Evolutionary conservation across 2,113 vertebrate genomes (phyloP).

Genomic region (Pomatostomus ruficeps): DNA sequence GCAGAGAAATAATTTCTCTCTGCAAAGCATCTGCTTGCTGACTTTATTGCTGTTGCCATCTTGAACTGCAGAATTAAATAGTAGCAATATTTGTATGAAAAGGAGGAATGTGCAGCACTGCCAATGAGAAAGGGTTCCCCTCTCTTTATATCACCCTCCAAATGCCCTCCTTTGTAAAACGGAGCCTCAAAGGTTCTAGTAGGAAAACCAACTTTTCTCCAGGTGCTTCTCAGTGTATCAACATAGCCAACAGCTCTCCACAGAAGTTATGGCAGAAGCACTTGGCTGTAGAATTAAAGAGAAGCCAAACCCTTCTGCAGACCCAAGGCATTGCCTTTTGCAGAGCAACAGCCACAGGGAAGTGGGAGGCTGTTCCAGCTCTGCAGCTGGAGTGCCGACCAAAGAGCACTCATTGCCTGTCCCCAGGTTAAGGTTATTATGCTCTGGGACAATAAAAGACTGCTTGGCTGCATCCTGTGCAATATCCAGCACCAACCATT

Average conservation of each 20-base stretch:
- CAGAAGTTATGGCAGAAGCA: neutral
- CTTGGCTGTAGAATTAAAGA: neutral
- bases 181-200: neutral
- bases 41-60: constrained; percentile 15
- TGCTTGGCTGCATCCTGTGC: neutral
- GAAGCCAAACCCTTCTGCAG: neutral
- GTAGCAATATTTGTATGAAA: neutral
- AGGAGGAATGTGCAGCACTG: neutral
- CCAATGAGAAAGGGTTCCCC: neutral
- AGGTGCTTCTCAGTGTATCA: neutral
- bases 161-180: neutral
- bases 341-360: neutral
- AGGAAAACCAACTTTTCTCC: neutral
- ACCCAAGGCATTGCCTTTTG: neutral
- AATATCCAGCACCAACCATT: neutral
- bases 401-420: neutral
- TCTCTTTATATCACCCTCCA: neutral
- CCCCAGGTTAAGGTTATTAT: neutral
- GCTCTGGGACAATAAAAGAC: neutral
- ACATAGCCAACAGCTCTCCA: neutral
- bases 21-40: constrained; percentile 6
- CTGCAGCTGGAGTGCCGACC: neutral
- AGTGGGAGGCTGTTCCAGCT: neutral
- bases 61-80: neutral
- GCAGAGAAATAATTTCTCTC: neutral